Base-by-base conservation (phyloP, 2,113 vertebrate species). In the Symphodus melops region DNA sequence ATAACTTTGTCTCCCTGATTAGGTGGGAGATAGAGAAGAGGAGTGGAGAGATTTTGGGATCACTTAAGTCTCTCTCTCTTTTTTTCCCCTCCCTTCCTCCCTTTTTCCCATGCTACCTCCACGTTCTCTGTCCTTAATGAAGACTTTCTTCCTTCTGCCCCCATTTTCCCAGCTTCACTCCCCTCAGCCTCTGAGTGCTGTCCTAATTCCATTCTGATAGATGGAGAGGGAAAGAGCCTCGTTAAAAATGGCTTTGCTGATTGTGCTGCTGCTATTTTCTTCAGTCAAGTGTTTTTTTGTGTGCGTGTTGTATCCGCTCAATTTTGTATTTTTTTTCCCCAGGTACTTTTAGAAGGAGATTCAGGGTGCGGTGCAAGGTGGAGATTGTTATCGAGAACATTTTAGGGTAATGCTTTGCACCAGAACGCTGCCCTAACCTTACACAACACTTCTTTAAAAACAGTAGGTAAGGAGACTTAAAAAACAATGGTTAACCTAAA, bases 191-290 rank as follows among this genome's bases (percentile, higher is more conserved):
- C 71, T 72, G 77, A 88, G 83, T 66, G 81, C 76, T 79, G 83
- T 86, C 87, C 88, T 86, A 80, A 84, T 92, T 93, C 86, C 80
- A 73, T 83, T 80, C 70, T 85, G 81, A 88, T 89, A 77, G 87
- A 90, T 77, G 75, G 83, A 84, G 78, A 69, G 72, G 75, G 74
- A 75, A 76, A 88, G 72, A 75, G n/a, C 72, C 87, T 88, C 82
- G 85, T 88, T 90, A 90, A 86, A 88, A 91, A 82, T 66, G 72
- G 62, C 83, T 89, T 79, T 71, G 70, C 82, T 90, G 78, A 89
- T 88, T 87, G 77, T 82, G 77, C 76, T 61, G 61, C 63, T 76
- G 36, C 23, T 74, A 28, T 68, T 68, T 20, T 44, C 20, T 53
- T 12, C 10, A 63, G 66, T 68, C 54, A 64, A 77, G 9, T 4